Evolutionary conservation across 2,113 vertebrate genomes (phyloP).

Genomic region (Siniperca chuatsi): DNA sequence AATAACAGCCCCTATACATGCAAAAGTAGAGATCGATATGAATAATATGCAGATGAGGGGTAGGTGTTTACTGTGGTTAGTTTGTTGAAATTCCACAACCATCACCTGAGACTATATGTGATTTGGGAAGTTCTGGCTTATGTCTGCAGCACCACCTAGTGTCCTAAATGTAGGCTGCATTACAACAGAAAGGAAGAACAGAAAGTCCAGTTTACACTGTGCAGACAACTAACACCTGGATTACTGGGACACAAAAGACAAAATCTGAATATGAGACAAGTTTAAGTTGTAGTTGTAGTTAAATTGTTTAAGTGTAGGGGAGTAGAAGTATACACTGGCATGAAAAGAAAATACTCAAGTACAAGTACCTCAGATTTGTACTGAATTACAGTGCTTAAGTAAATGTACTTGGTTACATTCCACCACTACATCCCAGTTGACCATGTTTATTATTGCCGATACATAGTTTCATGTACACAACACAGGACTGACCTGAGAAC

Average conservation of each 20-base stretch:
- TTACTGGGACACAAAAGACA: no score
- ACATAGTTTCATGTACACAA: neutral
- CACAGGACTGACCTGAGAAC: neutral
- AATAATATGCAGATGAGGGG: constrained; percentile 12
- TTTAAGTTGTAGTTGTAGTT: no score
- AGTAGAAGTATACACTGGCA: neutral
- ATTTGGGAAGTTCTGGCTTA: neutral
- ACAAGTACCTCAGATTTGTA: neutral
- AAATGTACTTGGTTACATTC: neutral
- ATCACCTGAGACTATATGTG: no score
- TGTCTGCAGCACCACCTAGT: constrained; percentile 40
- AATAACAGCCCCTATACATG: neutral
- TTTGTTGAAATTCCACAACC: neutral
- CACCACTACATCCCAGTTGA: neutral
- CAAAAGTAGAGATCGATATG: neutral
- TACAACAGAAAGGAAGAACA: neutral
- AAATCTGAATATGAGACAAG: no score
- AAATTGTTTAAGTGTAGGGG: neutral
- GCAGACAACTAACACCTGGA: no score
- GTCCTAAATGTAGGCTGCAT: neutral
- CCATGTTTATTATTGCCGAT: neutral
- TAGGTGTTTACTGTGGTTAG: neutral
- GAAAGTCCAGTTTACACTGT: no score
- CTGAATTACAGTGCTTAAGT: neutral
- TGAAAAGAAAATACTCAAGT: neutral